phyloP scores from a whole-genome alignment of 2,113 vertebrate genomes.

The Brachypteracias leptosomus region DNA sequence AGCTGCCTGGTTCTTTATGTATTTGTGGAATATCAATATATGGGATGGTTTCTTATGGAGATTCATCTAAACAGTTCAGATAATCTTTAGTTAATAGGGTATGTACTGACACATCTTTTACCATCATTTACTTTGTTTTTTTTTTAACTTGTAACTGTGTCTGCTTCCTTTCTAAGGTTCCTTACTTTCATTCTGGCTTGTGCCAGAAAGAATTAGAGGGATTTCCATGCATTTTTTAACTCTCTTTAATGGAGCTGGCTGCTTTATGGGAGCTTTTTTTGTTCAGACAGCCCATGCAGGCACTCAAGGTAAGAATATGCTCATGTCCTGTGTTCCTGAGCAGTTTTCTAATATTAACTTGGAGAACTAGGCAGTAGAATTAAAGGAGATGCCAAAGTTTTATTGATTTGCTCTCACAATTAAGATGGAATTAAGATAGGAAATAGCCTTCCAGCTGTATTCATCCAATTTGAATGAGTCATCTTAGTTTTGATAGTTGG shows the following conservation, averaged over 20 bases:
- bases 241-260: conserved; percentile 87
- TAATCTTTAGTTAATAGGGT: neutral
- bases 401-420: conserved; percentile 77
- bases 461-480: conserved; percentile 76
- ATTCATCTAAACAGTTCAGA: neutral
- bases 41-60: neutral
- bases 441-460: conserved; percentile 66
- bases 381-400: conserved; percentile 51
- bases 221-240: conserved; percentile 85
- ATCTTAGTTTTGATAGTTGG: conserved; percentile 67
- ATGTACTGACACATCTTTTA: rapidly evolving
- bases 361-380: conserved; percentile 49
- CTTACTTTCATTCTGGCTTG: conserved; percentile 80
- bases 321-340: neutral
- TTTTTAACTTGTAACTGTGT: neutral
- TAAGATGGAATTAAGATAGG: conserved; percentile 78
- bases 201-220: conserved; percentile 81
- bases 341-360: conserved; percentile 49
- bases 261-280: conserved; percentile 85
- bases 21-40: neutral
- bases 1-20: too few relatives aligned
- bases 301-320: conserved; percentile 82
- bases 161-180: conserved; percentile 74
- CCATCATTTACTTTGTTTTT: rapidly evolving
- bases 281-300: conserved; percentile 78